Conservation (phyloP, 2,888 invertebrate species). For the Caenorhabditis sulstoni region DNA sequence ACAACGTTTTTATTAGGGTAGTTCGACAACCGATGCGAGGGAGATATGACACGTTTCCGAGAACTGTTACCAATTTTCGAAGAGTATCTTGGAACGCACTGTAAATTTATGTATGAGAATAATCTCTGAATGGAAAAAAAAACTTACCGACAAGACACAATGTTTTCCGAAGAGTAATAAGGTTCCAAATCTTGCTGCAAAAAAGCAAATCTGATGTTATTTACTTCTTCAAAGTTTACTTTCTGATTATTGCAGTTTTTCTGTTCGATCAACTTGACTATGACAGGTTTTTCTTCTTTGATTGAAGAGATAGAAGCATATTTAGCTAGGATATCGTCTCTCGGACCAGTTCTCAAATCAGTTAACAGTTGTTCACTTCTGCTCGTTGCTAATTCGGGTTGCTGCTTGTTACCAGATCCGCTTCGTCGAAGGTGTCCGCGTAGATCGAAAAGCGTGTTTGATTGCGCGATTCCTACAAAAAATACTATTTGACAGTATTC, state of each 20-base stretch:
- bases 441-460: constrained; percentile 52
- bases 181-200: constrained; percentile 40
- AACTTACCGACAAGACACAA: constrained; percentile 80
- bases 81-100: constrained; percentile 87
- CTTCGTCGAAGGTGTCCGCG: constrained; percentile 48
- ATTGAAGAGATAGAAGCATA: constrained; percentile 83
- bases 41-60: constrained; percentile 86
- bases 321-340: constrained; percentile 95
- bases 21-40: constrained; percentile 33
- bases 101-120: constrained; percentile 5
- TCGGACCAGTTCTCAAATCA: constrained; percentile 81
- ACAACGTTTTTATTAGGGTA: neutral
- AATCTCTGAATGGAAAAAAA: constrained; percentile 2
- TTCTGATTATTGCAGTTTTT: neutral
- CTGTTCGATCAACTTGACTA: constrained; percentile 12
- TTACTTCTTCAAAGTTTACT: neutral
- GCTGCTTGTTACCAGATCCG: neutral
- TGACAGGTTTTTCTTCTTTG: constrained; percentile 1
- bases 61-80: constrained; percentile 91
- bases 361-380: constrained; percentile 30
- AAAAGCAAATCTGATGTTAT: too few relatives aligned
- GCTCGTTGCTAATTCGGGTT: constrained; percentile 11
- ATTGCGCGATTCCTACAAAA: constrained; percentile 44
- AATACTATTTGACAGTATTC: neutral
- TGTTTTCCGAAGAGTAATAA: constrained; percentile 71